These are phyloP conservation scores for Mimas tiliae DNA, from an alignment of 2,888 invertebrate species.

Conservation along the genomic window DNA sequence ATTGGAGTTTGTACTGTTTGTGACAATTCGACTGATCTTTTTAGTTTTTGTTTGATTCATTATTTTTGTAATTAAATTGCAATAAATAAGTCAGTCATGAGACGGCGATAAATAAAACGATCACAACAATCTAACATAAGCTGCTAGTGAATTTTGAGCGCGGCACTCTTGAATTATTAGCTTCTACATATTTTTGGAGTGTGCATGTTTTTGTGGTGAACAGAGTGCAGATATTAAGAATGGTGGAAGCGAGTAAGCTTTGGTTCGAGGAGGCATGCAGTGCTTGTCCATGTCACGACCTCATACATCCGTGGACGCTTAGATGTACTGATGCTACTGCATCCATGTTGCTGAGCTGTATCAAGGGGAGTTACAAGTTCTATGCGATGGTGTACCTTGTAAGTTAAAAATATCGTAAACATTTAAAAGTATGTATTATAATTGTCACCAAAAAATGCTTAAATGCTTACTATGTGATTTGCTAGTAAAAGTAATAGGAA, in stretches of 20 bases:
- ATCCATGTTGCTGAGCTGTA: slow-evolving; percentile 72
- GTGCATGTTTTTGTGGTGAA: background rate
- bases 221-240: slow-evolving; percentile 39
- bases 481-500: no score
- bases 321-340: slow-evolving; percentile 71
- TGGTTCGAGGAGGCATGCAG: slow-evolving; percentile 75
- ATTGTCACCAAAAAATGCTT: no score
- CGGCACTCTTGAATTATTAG: slow-evolving; percentile 1
- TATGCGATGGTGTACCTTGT: slow-evolving; percentile 82
- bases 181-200: background rate
- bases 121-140: background rate
- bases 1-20: no score
- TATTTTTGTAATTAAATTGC: background rate
- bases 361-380: slow-evolving; percentile 79
- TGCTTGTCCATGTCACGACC: slow-evolving; percentile 62
- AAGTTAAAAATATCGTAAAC: slow-evolving; percentile 47
- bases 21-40: no score
- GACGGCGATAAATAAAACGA: background rate
- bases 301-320: slow-evolving; percentile 80
- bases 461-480: no score
- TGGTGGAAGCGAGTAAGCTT: slow-evolving; percentile 81
- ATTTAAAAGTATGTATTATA: no score
- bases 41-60: no score
- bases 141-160: background rate
- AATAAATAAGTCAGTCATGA: background rate